Base-by-base conservation (phyloP, 2,113 vertebrate genomes). In the Scomber scombrus region DNA sequence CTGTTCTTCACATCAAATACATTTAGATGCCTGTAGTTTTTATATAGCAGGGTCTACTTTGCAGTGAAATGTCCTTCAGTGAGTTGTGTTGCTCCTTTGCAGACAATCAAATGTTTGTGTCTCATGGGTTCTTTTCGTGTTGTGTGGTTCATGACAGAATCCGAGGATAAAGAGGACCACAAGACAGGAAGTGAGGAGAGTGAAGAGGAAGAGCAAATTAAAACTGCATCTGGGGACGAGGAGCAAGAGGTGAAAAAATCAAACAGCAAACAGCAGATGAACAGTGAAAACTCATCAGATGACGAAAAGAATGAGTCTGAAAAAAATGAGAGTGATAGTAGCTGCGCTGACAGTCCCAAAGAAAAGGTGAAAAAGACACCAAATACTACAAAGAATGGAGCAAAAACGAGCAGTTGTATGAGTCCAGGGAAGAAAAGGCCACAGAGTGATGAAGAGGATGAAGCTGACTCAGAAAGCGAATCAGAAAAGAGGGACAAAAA, bases 381-480 rank as follows among this genome's bases (percentile, higher is more conserved):
- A 11, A 62, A 13, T 0, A 21, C 29, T 29, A 14, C 64, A 56
- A 85, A 72, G 55, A 49, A 54, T 6, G 21, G 19, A 29, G 5
- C 26, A 34, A 40, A 31, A 6, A 19, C 5, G 80, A 54, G 49
- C 16, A 23, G 13, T 5, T 16, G 55, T 1, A 11, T 78, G 81
- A 87, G 85, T 80, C 68, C 80, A 90, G 82, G 75, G 88, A 84
- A 85, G 68, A 81, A 92, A 92, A 60, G 82, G 46, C 43, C 45
- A 5, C 29, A 63, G 21, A 65, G 68, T 16, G 73, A 85, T 23
- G 11, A 75, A 19, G 81, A 86, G 56, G 49, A 63, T 2, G 40
- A 86, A 51, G 45, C 23, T 1, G 81, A 61, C 50, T 11, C 16
- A 0, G 83, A 79, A 0, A n/a, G 9, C 54, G 21, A 63, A 0